Percentiles rank a stretch among this genome's conserved stretches.
Conservation (phyloP, 2,113 vertebrate genomes). For the Nematolebias whitei region DNA sequence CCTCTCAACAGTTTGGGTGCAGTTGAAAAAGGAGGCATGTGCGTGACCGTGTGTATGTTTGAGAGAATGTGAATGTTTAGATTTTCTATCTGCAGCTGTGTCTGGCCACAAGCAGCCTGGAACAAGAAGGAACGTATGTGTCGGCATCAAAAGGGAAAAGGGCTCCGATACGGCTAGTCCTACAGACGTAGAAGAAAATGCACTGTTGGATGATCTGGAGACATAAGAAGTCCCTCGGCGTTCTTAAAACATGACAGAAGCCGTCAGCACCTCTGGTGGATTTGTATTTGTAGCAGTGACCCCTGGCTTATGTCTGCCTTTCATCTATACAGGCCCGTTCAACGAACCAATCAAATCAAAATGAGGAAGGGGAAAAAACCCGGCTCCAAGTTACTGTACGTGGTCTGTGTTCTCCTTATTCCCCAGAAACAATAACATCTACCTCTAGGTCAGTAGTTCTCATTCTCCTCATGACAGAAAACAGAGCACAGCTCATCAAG, state of each 20-base stretch:
- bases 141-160: conserved; percentile 7
- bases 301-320: conserved; percentile 30
- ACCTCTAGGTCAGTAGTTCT: background rate
- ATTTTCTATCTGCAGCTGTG: conserved; percentile 67
- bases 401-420: background rate
- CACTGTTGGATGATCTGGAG: conserved; percentile 58
- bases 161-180: background rate
- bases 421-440: background rate
- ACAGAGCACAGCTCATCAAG: too few relatives aligned
- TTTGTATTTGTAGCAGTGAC: conserved; percentile 58
- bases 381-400: conserved; percentile 4
- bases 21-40: conserved; percentile 53
- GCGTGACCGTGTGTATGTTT: conserved; percentile 48
- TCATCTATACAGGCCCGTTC: conserved; percentile 58
- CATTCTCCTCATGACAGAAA: too few relatives aligned
- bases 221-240: conserved; percentile 67
- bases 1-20: conserved; percentile 46
- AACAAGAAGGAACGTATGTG: conserved; percentile 22
- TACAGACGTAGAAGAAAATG: conserved; percentile 1
- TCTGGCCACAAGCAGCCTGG: conserved; percentile 40
- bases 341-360: conserved; percentile 49
- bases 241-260: conserved; percentile 75
- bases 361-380: conserved; percentile 24
- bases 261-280: conserved; percentile 58
- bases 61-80: conserved; percentile 70